A percentile compares a stretch with the other conserved stretches of the same genome.
phyloP scores from a whole-genome alignment of 2,888 invertebrate species.

The Onthophagus sagittarius region DNA sequence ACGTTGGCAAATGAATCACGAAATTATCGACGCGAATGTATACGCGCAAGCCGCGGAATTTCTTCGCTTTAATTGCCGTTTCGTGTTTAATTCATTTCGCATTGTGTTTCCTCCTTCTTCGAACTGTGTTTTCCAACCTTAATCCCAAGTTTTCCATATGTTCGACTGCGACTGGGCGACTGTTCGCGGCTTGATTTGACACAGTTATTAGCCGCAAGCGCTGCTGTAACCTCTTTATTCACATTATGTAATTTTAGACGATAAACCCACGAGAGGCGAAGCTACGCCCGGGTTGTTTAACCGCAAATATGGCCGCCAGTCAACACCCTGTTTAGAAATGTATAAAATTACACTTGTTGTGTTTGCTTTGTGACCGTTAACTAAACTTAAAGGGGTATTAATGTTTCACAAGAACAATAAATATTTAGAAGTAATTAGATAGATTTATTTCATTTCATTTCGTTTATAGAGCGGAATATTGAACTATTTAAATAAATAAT shows the following conservation, averaged over 20 bases:
- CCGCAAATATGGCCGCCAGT: constrained; percentile 4
- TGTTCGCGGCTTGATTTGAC: neutral
- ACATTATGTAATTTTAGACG: constrained; percentile 3
- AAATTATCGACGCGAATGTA: neutral
- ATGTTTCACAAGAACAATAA: neutral
- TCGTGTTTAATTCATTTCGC: constrained; percentile 8
- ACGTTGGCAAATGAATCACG: neutral
- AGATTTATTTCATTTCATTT: neutral
- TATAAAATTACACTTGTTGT: neutral
- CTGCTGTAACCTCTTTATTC: constrained; percentile 7
- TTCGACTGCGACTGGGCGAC: neutral
- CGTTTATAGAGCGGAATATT: too few relatives aligned
- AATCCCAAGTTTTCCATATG: neutral
- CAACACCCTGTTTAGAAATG: constrained; percentile 9
- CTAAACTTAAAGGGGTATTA: neutral
- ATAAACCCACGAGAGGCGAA: neutral
- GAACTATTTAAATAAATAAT: neutral
- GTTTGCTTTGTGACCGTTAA: neutral
- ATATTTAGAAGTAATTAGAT: neutral
- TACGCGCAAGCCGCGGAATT: neutral
- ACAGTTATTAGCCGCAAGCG: constrained; percentile 1
- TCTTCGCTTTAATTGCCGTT: constrained; percentile 8
- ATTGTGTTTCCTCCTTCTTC: neutral
- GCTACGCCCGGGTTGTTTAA: constrained; percentile 6
- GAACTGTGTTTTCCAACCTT: neutral